Evolutionary conservation across 2,888 invertebrate species (phyloP).

Genomic region (Pseudoips prasinana): DNA sequence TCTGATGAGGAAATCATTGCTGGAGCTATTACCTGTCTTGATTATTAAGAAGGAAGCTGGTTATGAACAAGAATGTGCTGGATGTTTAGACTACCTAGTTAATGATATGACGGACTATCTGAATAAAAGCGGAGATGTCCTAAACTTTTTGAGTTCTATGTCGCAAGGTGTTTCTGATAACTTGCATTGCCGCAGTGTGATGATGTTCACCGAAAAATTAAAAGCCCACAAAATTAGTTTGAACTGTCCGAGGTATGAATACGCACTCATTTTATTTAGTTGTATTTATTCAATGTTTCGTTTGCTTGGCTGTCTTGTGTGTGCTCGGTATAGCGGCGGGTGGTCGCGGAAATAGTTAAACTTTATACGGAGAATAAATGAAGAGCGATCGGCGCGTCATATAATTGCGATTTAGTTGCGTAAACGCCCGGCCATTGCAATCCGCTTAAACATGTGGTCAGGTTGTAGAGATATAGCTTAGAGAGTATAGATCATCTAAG

Average conservation of each 20-base stretch:
- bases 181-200: conserved; percentile 33
- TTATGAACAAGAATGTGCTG: conserved; percentile 49
- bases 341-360: no score
- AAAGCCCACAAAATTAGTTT: conserved; percentile 49
- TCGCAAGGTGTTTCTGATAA: conserved; percentile 40
- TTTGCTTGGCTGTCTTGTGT: no score
- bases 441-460: no score
- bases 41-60: conserved; percentile 64
- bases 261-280: no score
- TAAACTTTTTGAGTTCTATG: conserved; percentile 49
- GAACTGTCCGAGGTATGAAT: conserved; percentile 59
- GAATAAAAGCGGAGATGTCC: conserved; percentile 64
- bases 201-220: conserved; percentile 49
- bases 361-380: no score
- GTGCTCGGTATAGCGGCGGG: no score
- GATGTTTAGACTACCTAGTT: conserved; percentile 78
- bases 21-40: conserved; percentile 77
- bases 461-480: no score
- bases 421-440: no score
- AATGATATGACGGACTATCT: conserved; percentile 71
- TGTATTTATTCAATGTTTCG: no score
- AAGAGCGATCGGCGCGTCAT: no score
- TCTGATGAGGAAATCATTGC: conserved; percentile 70
- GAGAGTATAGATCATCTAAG: no score
- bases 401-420: no score